A percentile compares a stretch with the other conserved stretches of the same genome.
Evolutionary conservation across 2,888 invertebrate species (phyloP).

Genomic region (Phaonia tiefii): DNA sequence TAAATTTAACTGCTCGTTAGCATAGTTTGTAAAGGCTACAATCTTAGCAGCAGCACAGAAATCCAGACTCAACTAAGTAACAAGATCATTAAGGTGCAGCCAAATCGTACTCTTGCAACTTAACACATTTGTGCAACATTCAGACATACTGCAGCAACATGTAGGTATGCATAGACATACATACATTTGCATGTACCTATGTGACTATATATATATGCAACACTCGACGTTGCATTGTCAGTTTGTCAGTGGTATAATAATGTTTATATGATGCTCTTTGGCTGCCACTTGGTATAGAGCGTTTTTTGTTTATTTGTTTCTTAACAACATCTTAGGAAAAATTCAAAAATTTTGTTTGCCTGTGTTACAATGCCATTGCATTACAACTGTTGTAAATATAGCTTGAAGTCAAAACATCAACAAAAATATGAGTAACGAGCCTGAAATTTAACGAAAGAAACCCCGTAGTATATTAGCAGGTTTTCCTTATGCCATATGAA

Average conservation of each 20-base stretch:
- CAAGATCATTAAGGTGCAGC: slow-evolving; percentile 64
- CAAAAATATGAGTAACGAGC: slow-evolving; percentile 51
- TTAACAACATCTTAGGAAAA: slow-evolving; percentile 37
- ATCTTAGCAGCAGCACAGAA: slow-evolving; percentile 12
- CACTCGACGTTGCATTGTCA: slow-evolving; percentile 20
- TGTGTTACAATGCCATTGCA: slow-evolving; percentile 19
- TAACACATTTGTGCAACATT: slow-evolving; percentile 21
- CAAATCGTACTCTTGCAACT: slow-evolving; percentile 4
- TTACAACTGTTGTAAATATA: slow-evolving; percentile 39
- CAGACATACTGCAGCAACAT: not conserved
- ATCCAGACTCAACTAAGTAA: slow-evolving; percentile 57
- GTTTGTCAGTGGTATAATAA: slow-evolving; percentile 36
- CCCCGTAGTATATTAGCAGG: slow-evolving; percentile 17
- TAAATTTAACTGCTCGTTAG: slow-evolving; percentile 63
- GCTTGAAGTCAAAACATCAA: slow-evolving; percentile 39
- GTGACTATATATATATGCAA: no score
- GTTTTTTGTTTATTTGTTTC: slow-evolving; percentile 34
- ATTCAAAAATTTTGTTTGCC: not conserved
- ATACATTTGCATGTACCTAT: no score
- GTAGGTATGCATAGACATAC: not conserved
- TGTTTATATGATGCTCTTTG: slow-evolving; percentile 37
- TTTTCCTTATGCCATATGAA: not conserved
- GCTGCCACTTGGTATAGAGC: not conserved
- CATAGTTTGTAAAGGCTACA: slow-evolving; percentile 40
- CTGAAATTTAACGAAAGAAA: slow-evolving; percentile 20